These are phyloP conservation scores for Perca fluviatilis DNA, from an alignment of 2,113 vertebrate genomes.

Conservation along the genomic window DNA sequence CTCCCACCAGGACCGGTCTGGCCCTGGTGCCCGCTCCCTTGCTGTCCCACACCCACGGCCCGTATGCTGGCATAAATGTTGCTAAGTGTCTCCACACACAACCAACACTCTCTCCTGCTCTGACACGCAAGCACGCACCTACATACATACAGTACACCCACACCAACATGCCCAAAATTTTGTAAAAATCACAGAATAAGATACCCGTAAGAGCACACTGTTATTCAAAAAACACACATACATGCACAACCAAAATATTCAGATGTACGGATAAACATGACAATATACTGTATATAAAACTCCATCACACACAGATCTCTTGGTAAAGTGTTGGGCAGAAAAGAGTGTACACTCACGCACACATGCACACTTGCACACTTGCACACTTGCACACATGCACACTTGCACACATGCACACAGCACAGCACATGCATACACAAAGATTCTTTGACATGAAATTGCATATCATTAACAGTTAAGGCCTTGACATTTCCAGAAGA, in stretches of 20 bases:
- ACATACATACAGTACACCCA: not conserved
- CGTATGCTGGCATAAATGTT: constrained; percentile 64
- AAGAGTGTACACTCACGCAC: constrained; percentile 4
- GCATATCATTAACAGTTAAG: constrained; percentile 21
- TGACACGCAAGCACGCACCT: not conserved
- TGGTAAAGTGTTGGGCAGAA: constrained; percentile 43
- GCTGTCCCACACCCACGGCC: constrained; percentile 62
- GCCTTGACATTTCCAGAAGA: constrained; percentile 41
- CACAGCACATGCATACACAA: not conserved
- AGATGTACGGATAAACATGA: not conserved
- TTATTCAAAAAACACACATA: not conserved
- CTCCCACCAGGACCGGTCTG: constrained; percentile 61
- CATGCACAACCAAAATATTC: not conserved
- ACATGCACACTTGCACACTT: constrained; percentile 1
- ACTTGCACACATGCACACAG: constrained; percentile 12
- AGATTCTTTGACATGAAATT: constrained; percentile 9
- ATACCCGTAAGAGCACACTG: not conserved
- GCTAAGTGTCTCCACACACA: constrained; percentile 30
- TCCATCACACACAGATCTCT: too few relatives aligned
- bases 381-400: too few relatives aligned
- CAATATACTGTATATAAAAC: not conserved
- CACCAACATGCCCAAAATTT: not conserved
- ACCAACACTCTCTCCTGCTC: not conserved
- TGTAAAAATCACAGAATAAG: not conserved
- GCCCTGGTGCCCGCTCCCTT: constrained; percentile 44